These are phyloP conservation scores for Doris montereyensis DNA, from an alignment of 2,888 invertebrate genomes.

Conservation along the genomic window DNA sequence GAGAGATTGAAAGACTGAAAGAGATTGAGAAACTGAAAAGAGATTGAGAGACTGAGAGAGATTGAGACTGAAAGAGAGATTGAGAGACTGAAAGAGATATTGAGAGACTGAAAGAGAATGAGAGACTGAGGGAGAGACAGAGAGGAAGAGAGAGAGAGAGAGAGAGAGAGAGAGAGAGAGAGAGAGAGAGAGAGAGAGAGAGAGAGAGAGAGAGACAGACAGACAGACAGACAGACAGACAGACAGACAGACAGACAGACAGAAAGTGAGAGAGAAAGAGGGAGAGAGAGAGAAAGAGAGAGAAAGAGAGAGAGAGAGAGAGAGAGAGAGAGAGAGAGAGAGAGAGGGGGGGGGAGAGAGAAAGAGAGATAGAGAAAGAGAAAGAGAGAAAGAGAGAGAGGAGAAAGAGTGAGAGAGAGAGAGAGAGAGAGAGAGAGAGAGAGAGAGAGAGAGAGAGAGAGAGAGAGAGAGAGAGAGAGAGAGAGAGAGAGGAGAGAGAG, in stretches of 20 bases:
- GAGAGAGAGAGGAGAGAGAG: not conserved
- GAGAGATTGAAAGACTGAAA: not conserved
- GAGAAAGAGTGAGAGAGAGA: no score
- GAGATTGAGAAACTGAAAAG: not conserved
- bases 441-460: not conserved
- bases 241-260: conserved; percentile 9
- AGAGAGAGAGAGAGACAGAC: conserved; percentile 4
- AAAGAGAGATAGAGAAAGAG: no score
- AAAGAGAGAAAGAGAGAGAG: no score
- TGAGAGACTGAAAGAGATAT: not conserved
- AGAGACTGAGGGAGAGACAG: not conserved
- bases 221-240: conserved; percentile 1
- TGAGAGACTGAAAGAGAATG: not conserved
- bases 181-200: conserved; percentile 15
- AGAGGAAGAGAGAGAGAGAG: not conserved
- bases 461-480: conserved; percentile 6
- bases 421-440: not conserved
- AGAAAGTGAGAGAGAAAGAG: no score
- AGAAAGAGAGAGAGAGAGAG: not conserved
- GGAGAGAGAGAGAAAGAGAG: not conserved
- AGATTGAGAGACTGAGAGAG: not conserved
- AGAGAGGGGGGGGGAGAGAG: not conserved
- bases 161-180: conserved; percentile 3
- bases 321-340: not conserved
- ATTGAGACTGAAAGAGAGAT: not conserved